phyloP scores from a whole-genome alignment of 2,888 invertebrate genomes.

The Dioctria rufipes region DNA sequence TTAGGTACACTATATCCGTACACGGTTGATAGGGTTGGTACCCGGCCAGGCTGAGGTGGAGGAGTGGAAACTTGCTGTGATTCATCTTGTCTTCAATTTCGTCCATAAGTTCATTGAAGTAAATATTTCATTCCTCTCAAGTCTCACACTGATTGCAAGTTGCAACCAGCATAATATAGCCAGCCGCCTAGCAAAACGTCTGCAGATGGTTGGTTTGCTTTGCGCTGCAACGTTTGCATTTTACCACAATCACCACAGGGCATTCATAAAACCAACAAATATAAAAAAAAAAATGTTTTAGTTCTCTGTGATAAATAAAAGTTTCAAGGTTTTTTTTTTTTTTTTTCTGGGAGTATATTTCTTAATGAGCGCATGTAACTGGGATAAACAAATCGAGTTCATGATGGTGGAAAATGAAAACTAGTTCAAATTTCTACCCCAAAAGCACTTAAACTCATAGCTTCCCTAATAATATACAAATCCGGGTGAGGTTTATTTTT shows the following conservation, averaged over 20 bases:
- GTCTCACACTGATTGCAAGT: too few species aligned
- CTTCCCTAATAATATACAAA: too few species aligned
- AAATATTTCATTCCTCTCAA: conserved; percentile 27
- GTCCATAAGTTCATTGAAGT: conserved; percentile 31
- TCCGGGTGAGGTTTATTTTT: too few species aligned
- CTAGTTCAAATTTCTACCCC: conserved; percentile 31
- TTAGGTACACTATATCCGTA: too few species aligned
- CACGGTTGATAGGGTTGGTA: too few species aligned
- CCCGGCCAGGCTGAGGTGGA: too few species aligned
- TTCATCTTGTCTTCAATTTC: conserved; percentile 32
- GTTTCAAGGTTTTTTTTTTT: conserved; percentile 3
- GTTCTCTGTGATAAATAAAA: conserved; percentile 2
- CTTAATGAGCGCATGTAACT: conserved; percentile 32
- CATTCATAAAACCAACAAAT: conserved; percentile 23
- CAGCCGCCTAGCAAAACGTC: neutral
- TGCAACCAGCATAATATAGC: too few species aligned
- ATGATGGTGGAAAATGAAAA: conserved; percentile 29
- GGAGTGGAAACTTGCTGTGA: too few species aligned
- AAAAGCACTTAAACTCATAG: conserved; percentile 30
- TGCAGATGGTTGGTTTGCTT: too few species aligned
- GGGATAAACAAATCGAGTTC: conserved; percentile 44
- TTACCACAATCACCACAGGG: conserved; percentile 36
- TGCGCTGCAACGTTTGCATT: conserved; percentile 3
- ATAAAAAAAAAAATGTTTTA: conserved; percentile 25
- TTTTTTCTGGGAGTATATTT: neutral